Percentiles rank a stretch among this genome's conserved stretches.
phyloP scores from a whole-genome alignment of 2,888 invertebrate genomes.

The Nomada flava region DNA sequence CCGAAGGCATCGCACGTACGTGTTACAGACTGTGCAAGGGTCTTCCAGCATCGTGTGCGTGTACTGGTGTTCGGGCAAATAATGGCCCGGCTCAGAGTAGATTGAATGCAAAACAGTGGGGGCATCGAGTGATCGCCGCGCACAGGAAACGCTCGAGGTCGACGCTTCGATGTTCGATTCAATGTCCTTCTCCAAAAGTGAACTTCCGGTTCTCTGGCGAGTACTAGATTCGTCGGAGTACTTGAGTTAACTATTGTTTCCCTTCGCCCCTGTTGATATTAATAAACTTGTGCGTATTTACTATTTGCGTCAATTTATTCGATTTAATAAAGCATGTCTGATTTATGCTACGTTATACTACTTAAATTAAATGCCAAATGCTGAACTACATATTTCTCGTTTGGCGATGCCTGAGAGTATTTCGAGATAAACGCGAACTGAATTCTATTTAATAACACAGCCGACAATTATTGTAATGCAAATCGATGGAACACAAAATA shows the following conservation, averaged over 20 bases:
- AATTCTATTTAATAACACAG: background rate
- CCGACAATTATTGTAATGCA: too few species aligned
- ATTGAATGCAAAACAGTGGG: slow-evolving; percentile 54
- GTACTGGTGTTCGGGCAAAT: slow-evolving; percentile 35
- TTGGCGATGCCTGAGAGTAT: background rate
- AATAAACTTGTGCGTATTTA: too few species aligned
- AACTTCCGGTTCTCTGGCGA: background rate
- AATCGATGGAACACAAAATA: too few species aligned
- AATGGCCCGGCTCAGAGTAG: slow-evolving; percentile 49
- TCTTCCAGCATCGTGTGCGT: slow-evolving; percentile 13
- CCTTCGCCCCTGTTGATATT: too few species aligned
- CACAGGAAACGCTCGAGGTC: slow-evolving; percentile 29
- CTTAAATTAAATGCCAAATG: background rate
- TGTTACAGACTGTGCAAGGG: slow-evolving; percentile 28
- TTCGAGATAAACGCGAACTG: background rate
- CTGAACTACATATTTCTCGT: background rate
- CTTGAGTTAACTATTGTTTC: too few species aligned
- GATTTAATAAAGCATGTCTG: too few species aligned
- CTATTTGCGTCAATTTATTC: background rate
- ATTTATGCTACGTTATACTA: background rate
- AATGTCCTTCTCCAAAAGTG: background rate
- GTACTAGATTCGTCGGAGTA: too few species aligned
- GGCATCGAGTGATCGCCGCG: slow-evolving; percentile 38
- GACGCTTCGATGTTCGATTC: slow-evolving; percentile 36
- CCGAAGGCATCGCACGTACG: slow-evolving; percentile 38